Conservation (phyloP, 2,888 invertebrate genomes). For the Cephalotes varians region DNA sequence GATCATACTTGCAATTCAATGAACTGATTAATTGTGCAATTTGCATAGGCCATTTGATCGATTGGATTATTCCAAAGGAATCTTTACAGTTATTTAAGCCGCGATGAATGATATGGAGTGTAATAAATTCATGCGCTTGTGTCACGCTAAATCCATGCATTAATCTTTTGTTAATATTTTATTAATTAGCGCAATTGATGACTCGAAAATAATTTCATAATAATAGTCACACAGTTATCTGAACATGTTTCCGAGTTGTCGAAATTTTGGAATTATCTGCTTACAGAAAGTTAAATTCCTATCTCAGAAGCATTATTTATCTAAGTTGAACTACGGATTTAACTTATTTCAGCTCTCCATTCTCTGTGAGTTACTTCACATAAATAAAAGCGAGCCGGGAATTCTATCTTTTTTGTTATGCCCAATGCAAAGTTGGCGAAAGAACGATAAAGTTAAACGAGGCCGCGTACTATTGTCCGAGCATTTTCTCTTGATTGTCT, state of each 20-base stretch:
- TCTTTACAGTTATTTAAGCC: conserved; percentile 29
- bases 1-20: conserved; percentile 37
- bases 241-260: background rate
- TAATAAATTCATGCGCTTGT: background rate
- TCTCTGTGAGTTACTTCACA: background rate
- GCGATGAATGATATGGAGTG: conserved; percentile 21
- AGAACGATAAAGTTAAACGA: conserved; percentile 31
- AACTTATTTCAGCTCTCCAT: background rate
- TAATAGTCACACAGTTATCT: background rate
- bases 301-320: background rate
- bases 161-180: background rate
- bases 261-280: background rate
- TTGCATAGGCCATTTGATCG: conserved; percentile 20
- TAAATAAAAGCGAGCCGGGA: conserved; percentile 10
- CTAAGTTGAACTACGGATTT: background rate
- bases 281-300: background rate
- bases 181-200: background rate
- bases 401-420: conserved; percentile 24
- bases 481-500: conserved; percentile 37
- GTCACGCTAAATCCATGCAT: background rate
- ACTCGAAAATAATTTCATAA: background rate
- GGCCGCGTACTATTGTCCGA: conserved; percentile 36
- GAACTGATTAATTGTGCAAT: conserved; percentile 39
- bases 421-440: conserved; percentile 1
- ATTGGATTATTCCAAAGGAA: background rate